Base-by-base conservation (phyloP, 2,888 invertebrate genomes). In the Spodoptera exigua region DNA sequence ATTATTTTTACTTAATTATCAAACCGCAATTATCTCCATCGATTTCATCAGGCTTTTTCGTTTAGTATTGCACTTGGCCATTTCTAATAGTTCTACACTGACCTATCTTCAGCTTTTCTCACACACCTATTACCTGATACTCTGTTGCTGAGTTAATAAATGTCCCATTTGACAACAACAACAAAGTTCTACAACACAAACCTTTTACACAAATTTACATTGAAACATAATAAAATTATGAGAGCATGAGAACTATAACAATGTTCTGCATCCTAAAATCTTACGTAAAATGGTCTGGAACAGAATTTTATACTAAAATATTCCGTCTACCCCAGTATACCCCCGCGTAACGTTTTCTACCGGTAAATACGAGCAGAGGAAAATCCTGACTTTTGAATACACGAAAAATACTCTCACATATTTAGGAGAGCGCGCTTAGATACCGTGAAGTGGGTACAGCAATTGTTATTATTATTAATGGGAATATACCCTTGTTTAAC, bases 381-480 rank as follows among this genome's bases (percentile, higher is more conserved):
- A 48, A 66, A 51, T 54, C 13, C 17, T 11, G 17, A 39, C 18
- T 39, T 51, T 51, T 47, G 34, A 71, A 59, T 62, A 46, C 35
- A 32, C 36, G 46, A 59, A 51, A 53, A 54, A 51, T 54, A 16
- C 27, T 72, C 51, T 37, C 16, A 47, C 35, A 52, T 66, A 41
- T 44, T 54, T 9, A 14, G 10, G 44, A 51, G 36, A 36, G 47
- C 27, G 4, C 27, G 16, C 41, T 47, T 16, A 36, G 35, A 5
- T n/a, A 16, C 14, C 2, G 41, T 41, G 27, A 36, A 69, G 39
- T 48, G 34, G 67, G 55, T 48, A 52, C 32, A 16, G 47, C 14
- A 37, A 37, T 9, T n/a, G 13, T 35, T 32, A 43, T 60, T 52
- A 32, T 71, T 70, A 66, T 44, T 52, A 35, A 66, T 55, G 55